Conservation (phyloP, 2,797 vertebrate species). For the Leptoclinus maculatus region DNA sequence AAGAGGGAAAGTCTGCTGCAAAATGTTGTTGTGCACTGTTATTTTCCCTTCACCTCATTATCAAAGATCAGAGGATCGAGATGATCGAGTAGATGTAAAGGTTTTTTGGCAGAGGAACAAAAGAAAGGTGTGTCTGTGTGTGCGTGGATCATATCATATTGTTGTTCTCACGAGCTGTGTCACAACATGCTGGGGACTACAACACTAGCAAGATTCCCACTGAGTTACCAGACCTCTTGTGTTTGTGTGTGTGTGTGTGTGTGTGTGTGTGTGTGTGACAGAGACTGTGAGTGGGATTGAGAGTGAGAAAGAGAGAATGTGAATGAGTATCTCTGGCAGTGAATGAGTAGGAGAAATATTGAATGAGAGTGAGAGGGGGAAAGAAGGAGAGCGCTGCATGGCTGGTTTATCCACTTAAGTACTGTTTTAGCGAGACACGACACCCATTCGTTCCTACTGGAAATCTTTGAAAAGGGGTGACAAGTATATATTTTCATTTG, state of each 20-base stretch:
- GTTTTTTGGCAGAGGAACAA: constrained; percentile 24
- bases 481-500: background rate
- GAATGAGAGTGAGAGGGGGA: background rate
- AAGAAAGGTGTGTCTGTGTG: constrained; percentile 4
- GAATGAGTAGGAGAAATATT: constrained; percentile 19
- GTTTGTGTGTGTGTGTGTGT: too few species aligned
- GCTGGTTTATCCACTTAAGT: constrained; percentile 8
- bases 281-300: background rate
- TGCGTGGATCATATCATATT: constrained; percentile 5
- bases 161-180: constrained; percentile 50
- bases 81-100: constrained; percentile 25
- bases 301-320: background rate
- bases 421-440: background rate
- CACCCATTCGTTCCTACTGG: background rate
- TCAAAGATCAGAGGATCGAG: constrained; percentile 14
- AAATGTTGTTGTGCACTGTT: constrained; percentile 9
- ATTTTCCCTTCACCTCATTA: constrained; percentile 12
- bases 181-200: constrained; percentile 48
- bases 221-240: constrained; percentile 52
- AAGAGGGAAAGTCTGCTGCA: constrained; percentile 35
- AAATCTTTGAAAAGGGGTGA: background rate
- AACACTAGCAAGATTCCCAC: constrained; percentile 43
- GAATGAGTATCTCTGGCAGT: constrained; percentile 1
- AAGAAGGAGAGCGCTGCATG: background rate
- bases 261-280: too few species aligned